Evolutionary conservation across 2,888 invertebrate genomes (phyloP), one percentile per base, ranked within the genome.

Genomic region (Drosophila falleni): DNA sequence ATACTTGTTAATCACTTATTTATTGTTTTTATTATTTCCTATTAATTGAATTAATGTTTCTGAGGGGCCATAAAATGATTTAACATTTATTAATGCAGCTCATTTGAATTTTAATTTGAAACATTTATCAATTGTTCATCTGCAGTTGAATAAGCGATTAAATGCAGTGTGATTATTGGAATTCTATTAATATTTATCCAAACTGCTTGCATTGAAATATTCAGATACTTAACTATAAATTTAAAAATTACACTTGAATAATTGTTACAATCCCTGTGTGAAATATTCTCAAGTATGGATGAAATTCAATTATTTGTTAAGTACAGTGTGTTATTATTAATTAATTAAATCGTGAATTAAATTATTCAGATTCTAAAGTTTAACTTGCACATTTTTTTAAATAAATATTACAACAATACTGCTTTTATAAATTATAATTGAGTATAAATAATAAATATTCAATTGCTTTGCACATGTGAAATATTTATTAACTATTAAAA

Each of bases 31-130:
- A 37, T 15, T 74, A 44, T 42, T 53, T 50, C 33, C 54, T 53
- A 41, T 39, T 47, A 42, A 74, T 68, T 58, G 9, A 62, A 63
- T 75, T 62, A 51, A 59, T 49, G 35, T 26, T 39, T 29, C 39
- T 15, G 15, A 15, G 42, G 5, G 26, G 41, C 46, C 39, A 56
- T 69, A 33, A 62, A 74, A 47, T 35, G n/a, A 13, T 44, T 49
- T 56, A 41, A 9, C 51, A 31, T 53, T 39, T 49, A 58, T 69
- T 75, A 49, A 78, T 75, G 69, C 67, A 33, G 54, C 70, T 70
- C 54, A 69, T 87, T 64, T 53, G 51, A 70, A 87, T 84, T 78
- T 80, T 63, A 55, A 89, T 77, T 69, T 35, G 26, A 61, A 49
- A 8, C 74, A 79, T 79, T 84, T 81, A 62, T 87, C 71, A 87